Conservation (phyloP, 2,113 vertebrate genomes). For the Rhinogobius similis region DNA sequence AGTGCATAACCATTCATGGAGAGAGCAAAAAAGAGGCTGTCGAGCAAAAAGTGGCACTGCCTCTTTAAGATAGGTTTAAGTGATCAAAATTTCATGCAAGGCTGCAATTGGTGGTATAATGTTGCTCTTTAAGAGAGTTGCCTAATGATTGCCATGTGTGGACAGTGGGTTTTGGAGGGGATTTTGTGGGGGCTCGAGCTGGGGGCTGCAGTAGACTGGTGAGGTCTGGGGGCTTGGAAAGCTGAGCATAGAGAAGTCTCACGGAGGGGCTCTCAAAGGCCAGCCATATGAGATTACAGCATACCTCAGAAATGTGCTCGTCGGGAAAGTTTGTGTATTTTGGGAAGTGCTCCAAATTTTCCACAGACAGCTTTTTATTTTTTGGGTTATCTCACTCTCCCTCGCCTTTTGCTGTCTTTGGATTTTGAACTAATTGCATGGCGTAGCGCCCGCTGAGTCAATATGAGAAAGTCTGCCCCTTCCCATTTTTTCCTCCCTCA, state of each 20-base stretch:
- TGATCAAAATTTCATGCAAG: slow-evolving; percentile 76
- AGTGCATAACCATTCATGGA: slow-evolving; percentile 72
- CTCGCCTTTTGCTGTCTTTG: slow-evolving; percentile 37
- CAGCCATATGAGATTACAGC: slow-evolving; percentile 78
- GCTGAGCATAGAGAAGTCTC: slow-evolving; percentile 64
- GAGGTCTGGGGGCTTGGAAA: slow-evolving; percentile 72
- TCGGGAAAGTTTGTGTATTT: slow-evolving; percentile 70
- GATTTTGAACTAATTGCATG: slow-evolving; percentile 72
- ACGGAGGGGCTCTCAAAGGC: slow-evolving; percentile 75
- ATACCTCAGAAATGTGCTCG: slow-evolving; percentile 76
- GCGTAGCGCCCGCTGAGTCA: slow-evolving; percentile 45
- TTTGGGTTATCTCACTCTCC: slow-evolving; percentile 71
- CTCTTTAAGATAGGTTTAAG: slow-evolving; percentile 81
- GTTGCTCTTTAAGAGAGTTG: slow-evolving; percentile 74
- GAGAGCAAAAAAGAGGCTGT: slow-evolving; percentile 60
- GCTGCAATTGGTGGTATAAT: slow-evolving; percentile 74
- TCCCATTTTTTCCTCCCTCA: slow-evolving; percentile 46
- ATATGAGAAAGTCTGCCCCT: slow-evolving; percentile 69
- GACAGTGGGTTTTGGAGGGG: slow-evolving; percentile 64
- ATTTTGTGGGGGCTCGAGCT: slow-evolving; percentile 60
- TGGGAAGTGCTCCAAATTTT: slow-evolving; percentile 78
- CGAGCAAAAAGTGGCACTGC: slow-evolving; percentile 60
- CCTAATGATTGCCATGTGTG: slow-evolving; percentile 78
- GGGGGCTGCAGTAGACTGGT: slow-evolving; percentile 70
- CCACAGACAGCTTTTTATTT: slow-evolving; percentile 77